phyloP scores from a whole-genome alignment of 2,113 vertebrate species.

The Pygoscelis antarcticus region DNA sequence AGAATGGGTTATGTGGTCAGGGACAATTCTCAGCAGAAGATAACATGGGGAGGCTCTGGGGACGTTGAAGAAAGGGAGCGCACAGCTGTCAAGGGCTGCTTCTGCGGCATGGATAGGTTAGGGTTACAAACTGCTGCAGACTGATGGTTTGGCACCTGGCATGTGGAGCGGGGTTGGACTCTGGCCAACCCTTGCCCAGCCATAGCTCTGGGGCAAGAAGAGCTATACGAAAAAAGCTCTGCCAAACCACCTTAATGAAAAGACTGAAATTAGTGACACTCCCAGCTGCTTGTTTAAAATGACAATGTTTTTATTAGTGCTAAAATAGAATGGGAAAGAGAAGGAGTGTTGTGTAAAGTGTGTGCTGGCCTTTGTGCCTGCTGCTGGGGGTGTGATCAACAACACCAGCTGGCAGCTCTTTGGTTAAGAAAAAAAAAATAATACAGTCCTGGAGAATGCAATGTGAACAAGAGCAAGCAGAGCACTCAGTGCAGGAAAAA shows the following conservation, averaged over 20 bases:
- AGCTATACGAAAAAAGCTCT: not conserved
- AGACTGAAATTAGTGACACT: constrained; percentile 40
- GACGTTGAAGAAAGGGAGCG: not conserved
- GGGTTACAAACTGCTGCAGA: not conserved
- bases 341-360: constrained; percentile 68
- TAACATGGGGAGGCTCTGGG: not conserved
- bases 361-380: constrained; percentile 61
- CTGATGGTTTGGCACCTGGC: not conserved
- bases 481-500: constrained; percentile 52
- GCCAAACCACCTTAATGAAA: constrained; percentile 42
- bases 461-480: constrained; percentile 33
- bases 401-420: constrained; percentile 73
- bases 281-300: constrained; percentile 61
- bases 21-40: not conserved
- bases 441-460: constrained; percentile 46
- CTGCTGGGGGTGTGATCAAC: constrained; percentile 60
- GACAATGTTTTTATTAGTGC: constrained; percentile 62
- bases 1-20: not conserved
- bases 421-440: constrained; percentile 57
- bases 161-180: not conserved
- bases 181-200: not conserved
- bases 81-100: not conserved
- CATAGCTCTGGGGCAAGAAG: not conserved
- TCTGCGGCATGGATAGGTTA: not conserved
- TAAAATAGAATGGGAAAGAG: constrained; percentile 49